phyloP scores from a whole-genome alignment of 2,888 invertebrate species.

The Nineta flava region DNA sequence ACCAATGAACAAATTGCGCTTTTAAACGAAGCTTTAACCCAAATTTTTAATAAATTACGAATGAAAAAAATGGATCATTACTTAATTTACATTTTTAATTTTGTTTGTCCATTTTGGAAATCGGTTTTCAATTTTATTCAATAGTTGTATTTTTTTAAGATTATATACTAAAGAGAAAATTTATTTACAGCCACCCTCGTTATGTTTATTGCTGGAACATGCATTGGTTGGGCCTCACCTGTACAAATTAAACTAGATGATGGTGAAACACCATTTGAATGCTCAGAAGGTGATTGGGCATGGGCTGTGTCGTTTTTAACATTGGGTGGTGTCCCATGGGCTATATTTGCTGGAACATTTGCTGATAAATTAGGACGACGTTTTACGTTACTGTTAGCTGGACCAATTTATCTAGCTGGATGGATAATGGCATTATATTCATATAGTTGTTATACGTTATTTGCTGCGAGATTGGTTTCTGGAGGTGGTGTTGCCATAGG shows the following conservation, averaged over 20 bases:
- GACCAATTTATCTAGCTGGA: constrained; percentile 34
- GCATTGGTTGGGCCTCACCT: constrained; percentile 1
- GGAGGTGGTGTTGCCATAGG: constrained; percentile 37
- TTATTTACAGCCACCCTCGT: not conserved
- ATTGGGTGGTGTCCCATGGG: constrained; percentile 38
- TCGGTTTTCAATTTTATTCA: not conserved
- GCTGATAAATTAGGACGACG: constrained; percentile 40
- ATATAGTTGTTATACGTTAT: constrained; percentile 32
- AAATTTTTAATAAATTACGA: not conserved
- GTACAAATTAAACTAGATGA: not conserved
- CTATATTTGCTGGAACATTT: constrained; percentile 35
- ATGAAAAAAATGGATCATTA: no score
- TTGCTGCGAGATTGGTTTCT: constrained; percentile 31
- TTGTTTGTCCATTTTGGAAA: no score
- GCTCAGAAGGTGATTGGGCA: not conserved
- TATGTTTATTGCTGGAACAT: constrained; percentile 1
- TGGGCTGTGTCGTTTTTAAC: constrained; percentile 1
- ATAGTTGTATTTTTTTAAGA: not conserved
- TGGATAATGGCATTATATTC: constrained; percentile 28
- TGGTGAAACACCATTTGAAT: not conserved
- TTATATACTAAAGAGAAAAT: not conserved
- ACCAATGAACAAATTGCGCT: no score
- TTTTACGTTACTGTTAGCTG: constrained; percentile 32
- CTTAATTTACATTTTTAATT: not conserved
- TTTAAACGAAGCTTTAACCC: no score